A percentile compares a stretch with the other conserved stretches of the same genome.
Conservation (phyloP, 2,888 invertebrate species). For the Monopis laevigella region DNA sequence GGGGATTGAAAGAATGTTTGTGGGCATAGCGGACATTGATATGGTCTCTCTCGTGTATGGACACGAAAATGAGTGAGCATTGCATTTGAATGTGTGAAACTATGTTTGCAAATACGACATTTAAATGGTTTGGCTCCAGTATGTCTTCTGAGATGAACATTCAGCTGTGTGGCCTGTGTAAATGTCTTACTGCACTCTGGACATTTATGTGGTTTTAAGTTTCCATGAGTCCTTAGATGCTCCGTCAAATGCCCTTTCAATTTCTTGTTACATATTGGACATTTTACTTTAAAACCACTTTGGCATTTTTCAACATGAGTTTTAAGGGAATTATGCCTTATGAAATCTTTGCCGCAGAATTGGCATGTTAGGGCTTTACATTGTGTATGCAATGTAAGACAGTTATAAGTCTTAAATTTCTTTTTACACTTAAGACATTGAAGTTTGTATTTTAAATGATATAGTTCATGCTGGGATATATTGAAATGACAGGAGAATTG, state of each 20-base stretch:
- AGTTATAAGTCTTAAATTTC: slow-evolving; percentile 73
- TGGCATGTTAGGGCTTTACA: slow-evolving; percentile 82
- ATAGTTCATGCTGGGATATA: slow-evolving; percentile 74
- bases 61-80: slow-evolving; percentile 83
- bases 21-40: slow-evolving; percentile 75
- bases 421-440: slow-evolving; percentile 76
- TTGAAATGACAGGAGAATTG: slow-evolving; percentile 35
- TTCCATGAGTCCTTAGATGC: slow-evolving; percentile 83
- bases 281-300: slow-evolving; percentile 79
- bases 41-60: slow-evolving; percentile 89
- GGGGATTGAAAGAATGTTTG: slow-evolving; percentile 83
- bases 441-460: slow-evolving; percentile 77
- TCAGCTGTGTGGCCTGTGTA: slow-evolving; percentile 84
- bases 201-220: slow-evolving; percentile 80
- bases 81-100: slow-evolving; percentile 87
- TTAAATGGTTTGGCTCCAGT: slow-evolving; percentile 85
- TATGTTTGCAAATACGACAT: slow-evolving; percentile 81
- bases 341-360: slow-evolving; percentile 81
- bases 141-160: slow-evolving; percentile 85
- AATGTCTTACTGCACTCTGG: slow-evolving; percentile 81
- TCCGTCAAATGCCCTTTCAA: slow-evolving; percentile 84
- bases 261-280: slow-evolving; percentile 81
- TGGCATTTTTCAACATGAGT: slow-evolving; percentile 82
- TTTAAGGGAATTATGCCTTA: slow-evolving; percentile 76
- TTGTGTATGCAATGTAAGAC: slow-evolving; percentile 70